A percentile compares a stretch with the other conserved stretches of the same genome.
phyloP scores from a whole-genome alignment of 2,888 invertebrate genomes.

The Agriopis aurantiaria region DNA sequence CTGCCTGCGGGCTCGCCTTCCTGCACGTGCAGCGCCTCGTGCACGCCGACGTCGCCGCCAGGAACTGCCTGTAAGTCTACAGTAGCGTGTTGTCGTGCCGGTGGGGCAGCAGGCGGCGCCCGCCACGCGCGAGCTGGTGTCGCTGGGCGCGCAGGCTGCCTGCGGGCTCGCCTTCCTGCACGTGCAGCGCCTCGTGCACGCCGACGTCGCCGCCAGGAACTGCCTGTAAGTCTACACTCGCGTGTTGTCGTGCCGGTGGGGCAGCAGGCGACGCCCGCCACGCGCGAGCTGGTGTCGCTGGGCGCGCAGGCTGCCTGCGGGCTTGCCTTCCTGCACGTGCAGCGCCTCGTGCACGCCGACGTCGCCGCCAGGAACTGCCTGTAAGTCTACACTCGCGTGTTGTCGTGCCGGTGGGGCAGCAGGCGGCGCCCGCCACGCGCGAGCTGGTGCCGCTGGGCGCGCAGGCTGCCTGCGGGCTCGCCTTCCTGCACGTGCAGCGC shows the following conservation, averaged over 20 bases:
- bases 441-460: constrained; percentile 95
- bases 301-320: constrained; percentile 95
- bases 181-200: constrained; percentile 94
- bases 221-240: constrained; percentile 93
- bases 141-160: constrained; percentile 94
- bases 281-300: constrained; percentile 94
- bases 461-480: constrained; percentile 94
- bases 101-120: constrained; percentile 82
- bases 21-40: constrained; percentile 95
- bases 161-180: constrained; percentile 96
- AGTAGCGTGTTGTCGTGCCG: constrained; percentile 75
- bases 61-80: constrained; percentile 96
- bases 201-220: constrained; percentile 96
- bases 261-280: constrained; percentile 83
- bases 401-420: constrained; percentile 82
- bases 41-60: constrained; percentile 95
- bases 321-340: constrained; percentile 94
- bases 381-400: constrained; percentile 89
- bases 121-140: constrained; percentile 92
- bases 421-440: constrained; percentile 88
- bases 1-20: constrained; percentile 94
- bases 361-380: constrained; percentile 96
- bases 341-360: constrained; percentile 95
- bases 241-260: constrained; percentile 79
- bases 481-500: constrained; percentile 95